Evolutionary conservation across 2,888 invertebrate genomes (phyloP).

Genomic region (Drosophila hamatofila): DNA sequence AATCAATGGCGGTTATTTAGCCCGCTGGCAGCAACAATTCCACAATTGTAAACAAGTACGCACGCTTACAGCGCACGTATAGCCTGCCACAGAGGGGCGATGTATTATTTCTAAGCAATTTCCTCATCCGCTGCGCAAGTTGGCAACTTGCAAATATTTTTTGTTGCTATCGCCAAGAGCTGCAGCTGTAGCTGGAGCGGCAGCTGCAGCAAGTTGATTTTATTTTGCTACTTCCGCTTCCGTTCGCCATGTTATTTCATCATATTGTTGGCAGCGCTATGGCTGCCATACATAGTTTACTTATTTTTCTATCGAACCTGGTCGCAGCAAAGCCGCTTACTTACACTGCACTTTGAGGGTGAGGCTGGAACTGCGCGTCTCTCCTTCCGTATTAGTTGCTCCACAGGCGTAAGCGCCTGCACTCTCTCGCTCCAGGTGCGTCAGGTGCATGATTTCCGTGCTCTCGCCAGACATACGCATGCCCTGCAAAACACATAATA

Average conservation of each 20-base stretch:
- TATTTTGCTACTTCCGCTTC: constrained; percentile 72
- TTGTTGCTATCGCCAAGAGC: constrained; percentile 21
- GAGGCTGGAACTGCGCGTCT: constrained; percentile 91
- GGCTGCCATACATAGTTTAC: constrained; percentile 17
- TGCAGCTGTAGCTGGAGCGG: constrained; percentile 17
- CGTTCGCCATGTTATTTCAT: constrained; percentile 60
- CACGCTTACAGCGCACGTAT: constrained; percentile 8
- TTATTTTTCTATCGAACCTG: constrained; percentile 30
- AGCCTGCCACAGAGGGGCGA: constrained; percentile 36
- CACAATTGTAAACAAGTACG: constrained; percentile 69
- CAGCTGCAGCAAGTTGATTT: constrained; percentile 54
- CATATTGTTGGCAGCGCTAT: constrained; percentile 39
- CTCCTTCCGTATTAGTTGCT: constrained; percentile 92
- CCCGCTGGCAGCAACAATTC: constrained; percentile 52
- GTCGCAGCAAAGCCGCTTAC: constrained; percentile 83
- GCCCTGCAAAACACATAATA: constrained; percentile 73
- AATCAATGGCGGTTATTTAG: constrained; percentile 77
- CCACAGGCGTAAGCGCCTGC: constrained; percentile 93
- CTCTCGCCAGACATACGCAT: constrained; percentile 86
- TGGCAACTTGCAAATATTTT: constrained; percentile 48
- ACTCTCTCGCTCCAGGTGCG: constrained; percentile 89
- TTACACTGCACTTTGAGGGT: constrained; percentile 92
- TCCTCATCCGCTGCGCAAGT: constrained; percentile 67
- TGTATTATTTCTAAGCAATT: constrained; percentile 79
- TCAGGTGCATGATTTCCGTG: constrained; percentile 88